Evolutionary conservation across 1,140 invertebrate genomes (phyloP).

Genomic region (Popillia japonica): DNA sequence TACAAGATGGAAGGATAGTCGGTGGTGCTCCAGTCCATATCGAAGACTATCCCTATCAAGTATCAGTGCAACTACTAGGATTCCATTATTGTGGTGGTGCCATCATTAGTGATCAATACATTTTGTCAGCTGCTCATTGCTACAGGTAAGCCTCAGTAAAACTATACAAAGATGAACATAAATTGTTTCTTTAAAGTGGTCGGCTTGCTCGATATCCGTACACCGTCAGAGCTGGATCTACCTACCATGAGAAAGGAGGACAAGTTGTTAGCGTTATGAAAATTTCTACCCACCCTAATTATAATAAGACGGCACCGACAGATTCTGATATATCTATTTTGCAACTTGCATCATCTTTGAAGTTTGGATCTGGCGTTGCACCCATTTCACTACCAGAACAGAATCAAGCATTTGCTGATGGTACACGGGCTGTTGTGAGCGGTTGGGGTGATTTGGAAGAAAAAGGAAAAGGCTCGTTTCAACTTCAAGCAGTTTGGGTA

Average conservation of each 20-base stretch:
- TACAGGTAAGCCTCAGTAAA: not conserved
- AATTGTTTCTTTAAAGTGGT: too few relatives aligned
- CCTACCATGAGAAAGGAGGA: not conserved
- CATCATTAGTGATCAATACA: constrained; percentile 35
- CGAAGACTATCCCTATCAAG: constrained; percentile 66
- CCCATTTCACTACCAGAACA: constrained; percentile 42
- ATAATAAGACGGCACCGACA: not conserved
- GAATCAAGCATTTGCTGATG: constrained; percentile 40
- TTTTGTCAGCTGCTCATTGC: constrained; percentile 45
- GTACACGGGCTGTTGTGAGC: constrained; percentile 48
- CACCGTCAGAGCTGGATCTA: not conserved
- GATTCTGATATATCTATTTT: constrained; percentile 66
- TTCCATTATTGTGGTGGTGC: constrained; percentile 45
- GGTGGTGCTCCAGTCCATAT: constrained; percentile 64
- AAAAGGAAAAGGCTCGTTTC: constrained; percentile 50
- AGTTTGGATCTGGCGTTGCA: constrained; percentile 49
- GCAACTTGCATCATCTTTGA: constrained; percentile 53
- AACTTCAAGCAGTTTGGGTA: constrained; percentile 61
- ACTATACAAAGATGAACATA: not conserved
- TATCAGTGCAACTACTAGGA: constrained; percentile 59
- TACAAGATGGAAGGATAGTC: constrained; percentile 61
- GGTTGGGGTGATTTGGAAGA: constrained; percentile 57
- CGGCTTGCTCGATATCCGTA: not conserved
- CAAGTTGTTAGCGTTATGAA: not conserved
- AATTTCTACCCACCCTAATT: not conserved